A percentile compares a stretch with the other conserved stretches of the same genome.
phyloP scores from a whole-genome alignment of 1,140 invertebrate genomes.

The Monochamus saltuarius region DNA sequence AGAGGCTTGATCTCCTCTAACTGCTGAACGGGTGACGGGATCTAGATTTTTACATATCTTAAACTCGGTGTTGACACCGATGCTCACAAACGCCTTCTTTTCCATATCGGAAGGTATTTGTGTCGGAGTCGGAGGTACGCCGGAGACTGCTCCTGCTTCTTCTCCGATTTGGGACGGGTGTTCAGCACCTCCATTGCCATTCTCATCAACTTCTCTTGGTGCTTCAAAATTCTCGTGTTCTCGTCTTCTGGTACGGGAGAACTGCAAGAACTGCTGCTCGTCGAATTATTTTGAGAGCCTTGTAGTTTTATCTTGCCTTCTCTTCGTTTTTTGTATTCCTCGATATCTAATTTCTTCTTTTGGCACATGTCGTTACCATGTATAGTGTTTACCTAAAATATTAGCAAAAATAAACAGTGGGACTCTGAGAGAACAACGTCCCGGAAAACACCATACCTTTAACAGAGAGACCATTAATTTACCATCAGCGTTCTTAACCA shows the following conservation, averaged over 20 bases:
- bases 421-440: neutral
- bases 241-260: slow-evolving; percentile 38
- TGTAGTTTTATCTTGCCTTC: slow-evolving; percentile 36
- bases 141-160: slow-evolving; percentile 5
- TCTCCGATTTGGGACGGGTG: slow-evolving; percentile 29
- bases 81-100: slow-evolving; percentile 57
- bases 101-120: slow-evolving; percentile 47
- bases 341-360: slow-evolving; percentile 62
- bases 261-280: slow-evolving; percentile 29
- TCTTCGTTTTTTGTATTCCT: slow-evolving; percentile 64
- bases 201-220: slow-evolving; percentile 43
- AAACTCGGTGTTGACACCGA: slow-evolving; percentile 58
- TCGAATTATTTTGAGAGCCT: slow-evolving; percentile 29
- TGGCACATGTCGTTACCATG: slow-evolving; percentile 18
- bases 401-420: neutral
- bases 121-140: slow-evolving; percentile 2
- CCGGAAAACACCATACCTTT: slow-evolving; percentile 31
- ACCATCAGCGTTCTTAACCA: slow-evolving; percentile 45
- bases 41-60: slow-evolving; percentile 49
- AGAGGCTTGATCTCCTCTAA: slow-evolving; percentile 50
- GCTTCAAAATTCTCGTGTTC: slow-evolving; percentile 37
- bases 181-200: slow-evolving; percentile 44
- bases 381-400: slow-evolving; percentile 36
- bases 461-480: slow-evolving; percentile 49
- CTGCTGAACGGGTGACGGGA: slow-evolving; percentile 46